Evolutionary conservation across 2,797 vertebrate species (phyloP), one percentile per base, ranked within the genome.

Genomic region (Momotus momota): DNA sequence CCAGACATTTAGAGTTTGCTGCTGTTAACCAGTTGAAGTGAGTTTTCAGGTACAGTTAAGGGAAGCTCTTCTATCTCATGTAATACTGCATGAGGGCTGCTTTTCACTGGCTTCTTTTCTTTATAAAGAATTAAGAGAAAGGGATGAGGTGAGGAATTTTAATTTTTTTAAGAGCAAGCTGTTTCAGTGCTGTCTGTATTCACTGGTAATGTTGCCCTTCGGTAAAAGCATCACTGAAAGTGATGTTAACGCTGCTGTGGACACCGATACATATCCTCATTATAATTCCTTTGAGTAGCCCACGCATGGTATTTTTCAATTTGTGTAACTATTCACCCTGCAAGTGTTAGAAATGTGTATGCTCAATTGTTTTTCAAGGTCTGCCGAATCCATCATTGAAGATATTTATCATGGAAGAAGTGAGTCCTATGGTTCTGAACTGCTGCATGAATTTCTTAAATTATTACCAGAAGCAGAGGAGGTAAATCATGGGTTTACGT

Each of bases 381-480:
- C 99, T 93, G 98, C 99, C 89, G 98, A 97, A 86, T 98, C 98
- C 95, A 99, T 99, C 93, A 98, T 99, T 61, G 99, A 99, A 97
- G 99, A 99, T 97, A 98, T 99, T 94, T 98, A 97, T 71, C 97
- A 91, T 93, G 99, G 99, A 95, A 98, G 98, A 91, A 98, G 98
- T 92, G 98, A 99, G 94, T 97, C 97, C 79, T 99, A 99, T 41
- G 98, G 98, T 80, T 98, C 99, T 15, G 99, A 99, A 97, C 98
- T 98, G 18, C 98, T 99, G 89, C 98, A 98, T 97, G 99, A 99
- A 96, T 98, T 99, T 96, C 98, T 99, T 92, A 99, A 99, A 96
- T 98, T 99, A 92, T 98, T 99, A 94, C 99, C 99, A 55, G 99
- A 99, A 86, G 92, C 98, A 46, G 99, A 99, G 96, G 99, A 99